phyloP scores from a whole-genome alignment of 2,113 vertebrate species.

The Platichthys stellatus region DNA sequence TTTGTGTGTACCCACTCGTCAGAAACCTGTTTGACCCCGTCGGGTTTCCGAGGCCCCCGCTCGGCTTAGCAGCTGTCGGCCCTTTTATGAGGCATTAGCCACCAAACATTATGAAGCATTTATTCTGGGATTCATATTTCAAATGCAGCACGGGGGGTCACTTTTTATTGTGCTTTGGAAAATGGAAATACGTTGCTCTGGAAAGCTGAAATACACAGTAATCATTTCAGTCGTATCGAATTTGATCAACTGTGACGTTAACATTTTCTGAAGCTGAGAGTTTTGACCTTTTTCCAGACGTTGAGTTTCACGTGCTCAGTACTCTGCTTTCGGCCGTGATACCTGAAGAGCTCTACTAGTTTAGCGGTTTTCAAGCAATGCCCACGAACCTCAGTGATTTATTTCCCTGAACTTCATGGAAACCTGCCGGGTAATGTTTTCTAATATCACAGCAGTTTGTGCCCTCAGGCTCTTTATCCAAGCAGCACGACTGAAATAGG shows the following conservation, averaged over 20 bases:
- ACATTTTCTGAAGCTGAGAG: slow-evolving; percentile 37
- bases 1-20: slow-evolving; percentile 69
- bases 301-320: slow-evolving; percentile 2
- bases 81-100: slow-evolving; percentile 70
- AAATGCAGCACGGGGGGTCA: slow-evolving; percentile 48
- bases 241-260: slow-evolving; percentile 1
- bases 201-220: not conserved
- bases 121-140: slow-evolving; percentile 74
- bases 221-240: not conserved
- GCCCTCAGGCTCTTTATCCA: slow-evolving; percentile 54
- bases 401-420: slow-evolving; percentile 49
- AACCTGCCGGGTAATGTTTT: slow-evolving; percentile 66
- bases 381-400: slow-evolving; percentile 66
- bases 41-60: not conserved
- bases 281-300: slow-evolving; percentile 58
- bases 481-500: slow-evolving; percentile 34
- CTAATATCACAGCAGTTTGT: slow-evolving; percentile 33
- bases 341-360: slow-evolving; percentile 43
- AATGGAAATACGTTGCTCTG: slow-evolving; percentile 26
- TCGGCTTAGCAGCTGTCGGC: slow-evolving; percentile 73
- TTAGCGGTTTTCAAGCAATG: slow-evolving; percentile 48
- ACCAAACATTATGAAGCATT: slow-evolving; percentile 54
- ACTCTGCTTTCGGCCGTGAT: slow-evolving; percentile 38
- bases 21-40: slow-evolving; percentile 67
- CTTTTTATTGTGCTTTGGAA: slow-evolving; percentile 44